Evolutionary conservation across 2,888 invertebrate species (phyloP), one percentile per base, ranked within the genome.

Genomic region (Copidosoma aretas): DNA sequence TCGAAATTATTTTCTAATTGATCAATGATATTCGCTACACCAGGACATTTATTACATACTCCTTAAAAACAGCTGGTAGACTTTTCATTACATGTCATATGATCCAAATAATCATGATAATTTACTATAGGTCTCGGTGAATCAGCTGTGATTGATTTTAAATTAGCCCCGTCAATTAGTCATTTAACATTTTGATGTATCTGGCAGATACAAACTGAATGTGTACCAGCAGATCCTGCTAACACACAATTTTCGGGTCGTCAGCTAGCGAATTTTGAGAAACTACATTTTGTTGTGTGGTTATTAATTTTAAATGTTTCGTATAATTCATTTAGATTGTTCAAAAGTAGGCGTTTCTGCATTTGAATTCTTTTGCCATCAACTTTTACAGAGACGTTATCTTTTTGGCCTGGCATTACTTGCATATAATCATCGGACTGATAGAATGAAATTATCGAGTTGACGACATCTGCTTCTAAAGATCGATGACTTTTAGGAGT

Each of bases 381-480:
- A 56, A 3, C 15, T 56, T 56, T 12, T 3, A 56, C 56, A 56
- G 56, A 56, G 21, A 56, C 21, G 21, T 56, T 8, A 56, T 56
- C 56, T 56, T 56, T 56, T 56, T 56, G 17, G 21, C 56, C 56
- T 56, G 56, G 15, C 56, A 56, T 56, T 21, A 56, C 17, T 56
- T 56, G 15, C 17, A 2, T 54, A 54, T 54, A 14, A n/a, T 54
- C 54, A 54, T 54, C 54, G n/a, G 54, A 54, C 54, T 54, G 54
- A n/a, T 54, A 54, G n/a, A 54, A 54, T 14, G 12, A 14, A 54
- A 54, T n/a, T 14, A 60, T 60, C 17, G 43, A 21, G n/a, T n/a
- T n/a, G n/a, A n/a, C n/a, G n/a, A n/a, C n/a, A n/a, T n/a, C n/a
- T n/a, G n/a, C n/a, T n/a, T n/a, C n/a, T n/a, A n/a, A n/a, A n/a